phyloP scores from a whole-genome alignment of 2,113 vertebrate species.

The Strix uralensis region DNA sequence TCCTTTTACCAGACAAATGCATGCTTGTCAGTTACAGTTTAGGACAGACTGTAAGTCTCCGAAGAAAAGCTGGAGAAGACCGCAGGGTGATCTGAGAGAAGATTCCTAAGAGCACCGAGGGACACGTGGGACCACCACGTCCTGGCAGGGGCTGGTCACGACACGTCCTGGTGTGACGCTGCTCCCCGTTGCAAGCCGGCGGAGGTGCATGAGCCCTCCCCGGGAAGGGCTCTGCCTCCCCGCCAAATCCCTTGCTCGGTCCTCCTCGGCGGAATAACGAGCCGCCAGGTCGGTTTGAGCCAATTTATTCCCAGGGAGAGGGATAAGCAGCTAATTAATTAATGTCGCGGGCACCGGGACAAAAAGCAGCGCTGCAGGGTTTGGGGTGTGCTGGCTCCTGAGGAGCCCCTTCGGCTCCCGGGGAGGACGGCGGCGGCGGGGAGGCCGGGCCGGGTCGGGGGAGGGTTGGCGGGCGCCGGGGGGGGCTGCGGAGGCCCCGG shows the following conservation, averaged over 20 bases:
- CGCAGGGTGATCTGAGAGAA: not conserved
- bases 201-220: not conserved
- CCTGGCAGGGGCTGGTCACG: not conserved
- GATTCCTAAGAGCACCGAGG: not conserved
- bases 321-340: conserved; percentile 14
- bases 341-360: not conserved
- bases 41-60: not conserved
- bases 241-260: fast-evolving
- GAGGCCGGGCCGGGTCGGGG: too few species aligned
- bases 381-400: not conserved
- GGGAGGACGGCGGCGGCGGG: too few species aligned
- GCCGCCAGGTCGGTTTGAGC: not conserved
- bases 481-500: not conserved
- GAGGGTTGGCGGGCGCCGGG: too few species aligned
- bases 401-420: not conserved
- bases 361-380: not conserved
- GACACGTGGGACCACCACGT: not conserved
- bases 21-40: fast-evolving
- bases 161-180: not conserved
- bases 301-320: not conserved
- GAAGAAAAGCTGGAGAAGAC: not conserved
- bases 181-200: not conserved
- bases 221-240: not conserved
- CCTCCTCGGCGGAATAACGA: not conserved
- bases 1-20: not conserved